A percentile compares a stretch with the other conserved stretches of the same genome.
Evolutionary conservation across 2,888 invertebrate genomes (phyloP).

Genomic region (Mythimna ferrago): DNA sequence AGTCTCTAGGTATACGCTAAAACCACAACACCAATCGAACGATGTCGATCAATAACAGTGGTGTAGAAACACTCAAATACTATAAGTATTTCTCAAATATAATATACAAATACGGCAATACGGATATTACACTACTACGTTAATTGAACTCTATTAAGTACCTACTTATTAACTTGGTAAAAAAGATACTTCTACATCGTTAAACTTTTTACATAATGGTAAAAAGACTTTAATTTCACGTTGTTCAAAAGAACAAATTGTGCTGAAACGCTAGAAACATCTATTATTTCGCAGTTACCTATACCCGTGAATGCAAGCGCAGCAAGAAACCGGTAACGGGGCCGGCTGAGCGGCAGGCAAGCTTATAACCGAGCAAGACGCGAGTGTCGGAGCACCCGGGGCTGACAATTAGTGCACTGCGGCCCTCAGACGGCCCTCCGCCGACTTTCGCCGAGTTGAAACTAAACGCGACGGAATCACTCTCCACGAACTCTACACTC

Average conservation of each 20-base stretch:
- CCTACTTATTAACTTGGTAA: too few relatives aligned
- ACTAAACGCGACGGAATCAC: slow-evolving; percentile 75
- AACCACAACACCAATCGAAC: too few relatives aligned
- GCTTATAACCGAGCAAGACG: slow-evolving; percentile 48
- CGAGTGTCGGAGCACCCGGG: slow-evolving; percentile 65
- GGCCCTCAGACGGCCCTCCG: slow-evolving; percentile 80
- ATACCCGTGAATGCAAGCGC: slow-evolving; percentile 20
- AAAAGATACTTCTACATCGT: neutral
- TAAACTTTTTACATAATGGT: neutral
- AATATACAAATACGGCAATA: too few relatives aligned
- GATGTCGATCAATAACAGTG: too few relatives aligned
- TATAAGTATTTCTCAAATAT: too few relatives aligned
- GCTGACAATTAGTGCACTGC: slow-evolving; percentile 81
- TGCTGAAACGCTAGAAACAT: neutral
- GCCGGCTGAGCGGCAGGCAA: slow-evolving; percentile 43
- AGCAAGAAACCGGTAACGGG: slow-evolving; percentile 41
- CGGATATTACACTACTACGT: too few relatives aligned
- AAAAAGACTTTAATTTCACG: neutral
- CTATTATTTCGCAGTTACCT: slow-evolving; percentile 24
- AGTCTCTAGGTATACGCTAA: too few relatives aligned
- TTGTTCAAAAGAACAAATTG: neutral
- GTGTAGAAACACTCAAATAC: too few relatives aligned
- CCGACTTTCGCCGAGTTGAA: slow-evolving; percentile 68
- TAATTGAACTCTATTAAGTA: too few relatives aligned
- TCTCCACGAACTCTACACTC: slow-evolving; percentile 65